These are phyloP conservation scores for Hypocryptadius cinnamomeus DNA, from an alignment of 2,113 vertebrate genomes.

Conservation along the genomic window DNA sequence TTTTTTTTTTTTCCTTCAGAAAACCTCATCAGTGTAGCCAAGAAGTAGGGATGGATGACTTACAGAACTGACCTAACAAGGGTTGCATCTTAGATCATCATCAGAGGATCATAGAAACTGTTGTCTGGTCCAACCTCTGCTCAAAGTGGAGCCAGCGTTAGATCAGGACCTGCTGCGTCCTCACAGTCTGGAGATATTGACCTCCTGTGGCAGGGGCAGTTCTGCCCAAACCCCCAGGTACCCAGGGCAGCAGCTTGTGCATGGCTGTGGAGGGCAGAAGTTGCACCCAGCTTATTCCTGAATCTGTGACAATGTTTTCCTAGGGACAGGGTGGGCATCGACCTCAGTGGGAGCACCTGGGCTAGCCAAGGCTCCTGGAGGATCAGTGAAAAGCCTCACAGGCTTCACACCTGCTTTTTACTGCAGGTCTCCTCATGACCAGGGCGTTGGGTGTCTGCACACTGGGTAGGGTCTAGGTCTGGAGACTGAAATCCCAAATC, in stretches of 20 bases:
- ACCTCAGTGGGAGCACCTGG: accelerated
- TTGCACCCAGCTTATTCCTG: neutral
- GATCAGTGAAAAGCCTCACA: neutral
- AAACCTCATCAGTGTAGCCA: neutral
- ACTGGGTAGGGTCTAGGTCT: neutral
- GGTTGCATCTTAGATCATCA: neutral
- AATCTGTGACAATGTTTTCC: neutral
- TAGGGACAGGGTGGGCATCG: neutral
- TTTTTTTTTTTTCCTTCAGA: neutral
- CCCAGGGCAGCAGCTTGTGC: neutral
- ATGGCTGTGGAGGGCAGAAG: neutral
- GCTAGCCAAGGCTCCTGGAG: neutral
- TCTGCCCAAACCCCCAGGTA: neutral
- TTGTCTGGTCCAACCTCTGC: neutral
- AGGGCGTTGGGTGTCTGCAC: neutral
- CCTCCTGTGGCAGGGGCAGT: neutral
- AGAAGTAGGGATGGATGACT: neutral
- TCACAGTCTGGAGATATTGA: neutral
- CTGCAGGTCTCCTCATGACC: neutral
- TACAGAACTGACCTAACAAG: neutral
- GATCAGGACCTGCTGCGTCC: neutral
- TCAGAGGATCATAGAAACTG: neutral
- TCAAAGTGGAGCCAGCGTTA: neutral
- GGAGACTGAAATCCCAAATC: neutral
- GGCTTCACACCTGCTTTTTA: neutral